These are phyloP conservation scores for Myopa testacea DNA, from an alignment of 2,888 invertebrate genomes.

Conservation along the genomic window DNA sequence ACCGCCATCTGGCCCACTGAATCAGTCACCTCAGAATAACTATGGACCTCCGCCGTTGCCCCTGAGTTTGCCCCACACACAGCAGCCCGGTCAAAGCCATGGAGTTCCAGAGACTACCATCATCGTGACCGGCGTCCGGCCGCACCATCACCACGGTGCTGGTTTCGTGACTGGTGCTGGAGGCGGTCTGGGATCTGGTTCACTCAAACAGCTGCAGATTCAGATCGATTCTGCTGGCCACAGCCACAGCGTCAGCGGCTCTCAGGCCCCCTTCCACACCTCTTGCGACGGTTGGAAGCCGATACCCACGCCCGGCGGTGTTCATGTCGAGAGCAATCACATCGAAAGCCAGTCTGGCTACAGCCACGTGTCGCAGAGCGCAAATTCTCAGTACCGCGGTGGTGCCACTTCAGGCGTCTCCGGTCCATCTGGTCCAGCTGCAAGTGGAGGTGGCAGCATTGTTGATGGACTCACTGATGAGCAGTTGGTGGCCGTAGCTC, in stretches of 20 bases:
- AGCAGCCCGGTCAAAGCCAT: conserved; percentile 21
- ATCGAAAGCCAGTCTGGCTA: conserved; percentile 64
- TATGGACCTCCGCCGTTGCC: conserved; percentile 66
- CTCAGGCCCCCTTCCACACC: conserved; percentile 63
- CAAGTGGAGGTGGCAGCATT: conserved; percentile 46
- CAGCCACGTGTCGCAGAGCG: conserved; percentile 56
- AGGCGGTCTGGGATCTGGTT: conserved; percentile 69
- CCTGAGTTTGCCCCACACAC: conserved; percentile 58
- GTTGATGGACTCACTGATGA: conserved; percentile 62
- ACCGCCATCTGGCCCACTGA: conserved; percentile 60
- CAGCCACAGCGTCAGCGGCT: conserved; percentile 59
- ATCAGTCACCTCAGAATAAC: conserved; percentile 64
- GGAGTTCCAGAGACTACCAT: conserved; percentile 56
- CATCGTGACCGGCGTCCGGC: conserved; percentile 48
- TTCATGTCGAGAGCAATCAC: conserved; percentile 60
- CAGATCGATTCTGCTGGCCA: conserved; percentile 63
- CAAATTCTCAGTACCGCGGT: conserved; percentile 49
- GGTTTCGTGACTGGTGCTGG: conserved; percentile 26
- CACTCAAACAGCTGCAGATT: conserved; percentile 71
- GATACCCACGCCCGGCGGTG: conserved; percentile 76
- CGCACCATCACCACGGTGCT: conserved; percentile 17
- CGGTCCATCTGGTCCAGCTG: neutral
- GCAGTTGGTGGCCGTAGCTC: conserved; percentile 64
- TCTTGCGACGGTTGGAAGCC: conserved; percentile 88
- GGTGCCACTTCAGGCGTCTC: conserved; percentile 14